Base-by-base conservation (phyloP, 2,888 invertebrate genomes). In the Mythimna impura region DNA sequence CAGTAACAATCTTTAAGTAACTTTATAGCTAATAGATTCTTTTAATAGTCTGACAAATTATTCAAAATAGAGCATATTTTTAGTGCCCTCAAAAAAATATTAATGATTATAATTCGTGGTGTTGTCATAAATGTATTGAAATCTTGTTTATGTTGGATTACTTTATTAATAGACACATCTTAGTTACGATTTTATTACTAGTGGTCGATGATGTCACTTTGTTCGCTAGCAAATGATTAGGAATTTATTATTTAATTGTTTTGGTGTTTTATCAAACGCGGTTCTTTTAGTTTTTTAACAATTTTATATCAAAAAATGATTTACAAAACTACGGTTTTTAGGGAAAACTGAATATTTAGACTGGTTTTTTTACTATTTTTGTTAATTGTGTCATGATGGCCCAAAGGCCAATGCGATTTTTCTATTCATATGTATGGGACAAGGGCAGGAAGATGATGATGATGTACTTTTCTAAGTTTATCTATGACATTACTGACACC, bases 231-330 rank as follows among this genome's bases (percentile, higher is more conserved):
- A 60, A 63, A 57, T 68, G 71, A 84, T 84, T 78, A 70, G 67
- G 54, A 66, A 76, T 85, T n/a, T 75, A 66, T 73, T 85, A 82
- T 73, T 80, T 80, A 74, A 83, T 83, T 57, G 75, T 83, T 83
- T 80, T 74, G 25, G 22, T 80, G 64, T 83, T 78, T 66, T 55
- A 65, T 3, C 0, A 60, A 14, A 54, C 14, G 3, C 8, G 25
- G 36, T 14, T 43, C 50, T 22, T 34, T 22, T 69, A n/a, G 22
- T 30, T 22, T 63, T 47, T 55, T 65, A 75, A 25, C 3, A 10
- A 54, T 17, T 63, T 60, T 50, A 30, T 58, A 54, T 54, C 5
- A 17, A 36, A 25, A 1, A 25, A 30, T 20, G 1, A n/a, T 65
- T 63, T 55, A 12, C 43, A 43, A 43, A 43, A 43, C 1, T 20